phyloP scores from a whole-genome alignment of 1,140 invertebrate species.

The Cylas formicarius region DNA sequence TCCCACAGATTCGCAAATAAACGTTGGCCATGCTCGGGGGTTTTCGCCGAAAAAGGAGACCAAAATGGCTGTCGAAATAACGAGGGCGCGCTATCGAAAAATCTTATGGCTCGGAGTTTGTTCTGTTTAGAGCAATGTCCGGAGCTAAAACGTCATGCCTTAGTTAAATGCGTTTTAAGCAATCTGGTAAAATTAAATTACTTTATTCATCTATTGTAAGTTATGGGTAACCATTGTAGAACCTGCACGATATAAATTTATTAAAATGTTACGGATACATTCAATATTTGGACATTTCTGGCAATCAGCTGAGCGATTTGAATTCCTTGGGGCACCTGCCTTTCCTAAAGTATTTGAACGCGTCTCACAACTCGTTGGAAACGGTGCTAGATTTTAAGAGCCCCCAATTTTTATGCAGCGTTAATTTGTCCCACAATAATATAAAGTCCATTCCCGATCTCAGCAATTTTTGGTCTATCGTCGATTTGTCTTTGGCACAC shows the following conservation, averaged over 20 bases:
- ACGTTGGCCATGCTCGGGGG: not conserved
- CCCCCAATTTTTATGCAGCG: slow-evolving; percentile 28
- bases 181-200: slow-evolving; percentile 19
- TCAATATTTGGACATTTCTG: slow-evolving; percentile 32
- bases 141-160: slow-evolving; percentile 19
- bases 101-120: slow-evolving; percentile 22
- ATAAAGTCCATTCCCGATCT: slow-evolving; percentile 27
- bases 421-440: slow-evolving; percentile 29
- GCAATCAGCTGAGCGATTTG: slow-evolving; percentile 25
- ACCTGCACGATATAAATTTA: slow-evolving; percentile 23
- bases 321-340: slow-evolving; percentile 22
- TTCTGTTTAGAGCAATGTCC: slow-evolving; percentile 27
- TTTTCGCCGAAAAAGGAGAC: not conserved
- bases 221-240: slow-evolving; percentile 17
- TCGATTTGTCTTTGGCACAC: slow-evolving; percentile 29
- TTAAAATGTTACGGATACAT: slow-evolving; percentile 25
- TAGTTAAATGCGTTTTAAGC: slow-evolving; percentile 24
- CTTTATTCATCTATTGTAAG: not conserved
- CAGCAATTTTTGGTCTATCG: slow-evolving; percentile 32
- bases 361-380: slow-evolving; percentile 27
- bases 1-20: slow-evolving; percentile 5
- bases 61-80: slow-evolving; percentile 3
- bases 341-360: slow-evolving; percentile 33
- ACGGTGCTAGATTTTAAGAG: slow-evolving; percentile 30
- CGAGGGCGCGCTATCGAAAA: slow-evolving; percentile 20